phyloP scores from a whole-genome alignment of 2,113 vertebrate genomes.

The Atherinomorus stipes region DNA sequence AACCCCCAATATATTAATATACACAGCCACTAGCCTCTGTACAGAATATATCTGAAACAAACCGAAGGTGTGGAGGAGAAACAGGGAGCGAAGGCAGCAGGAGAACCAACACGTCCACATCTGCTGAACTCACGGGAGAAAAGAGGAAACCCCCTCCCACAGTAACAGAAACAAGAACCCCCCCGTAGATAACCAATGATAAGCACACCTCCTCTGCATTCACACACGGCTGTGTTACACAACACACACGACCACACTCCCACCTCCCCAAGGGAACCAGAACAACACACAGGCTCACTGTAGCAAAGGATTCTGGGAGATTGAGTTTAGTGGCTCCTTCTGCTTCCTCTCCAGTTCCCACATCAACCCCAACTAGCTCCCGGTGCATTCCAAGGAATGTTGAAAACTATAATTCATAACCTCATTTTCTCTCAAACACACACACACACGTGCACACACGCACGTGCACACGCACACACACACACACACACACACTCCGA shows the following conservation, averaged over 20 bases:
- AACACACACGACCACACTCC: constrained; percentile 43
- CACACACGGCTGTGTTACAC: constrained; percentile 60
- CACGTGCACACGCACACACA: neutral
- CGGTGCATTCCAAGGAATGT: constrained; percentile 56
- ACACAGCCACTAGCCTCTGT: constrained; percentile 77
- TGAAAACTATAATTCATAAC: constrained; percentile 7
- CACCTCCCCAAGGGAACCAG: constrained; percentile 42
- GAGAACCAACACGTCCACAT: constrained; percentile 9
- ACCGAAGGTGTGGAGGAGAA: constrained; percentile 25
- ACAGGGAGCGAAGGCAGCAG: neutral
- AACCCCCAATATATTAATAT: constrained; percentile 82
- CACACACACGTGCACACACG: constrained; percentile 5
- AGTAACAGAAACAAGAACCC: constrained; percentile 37
- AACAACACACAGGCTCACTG: constrained; percentile 69
- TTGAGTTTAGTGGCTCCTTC: constrained; percentile 69
- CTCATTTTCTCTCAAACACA: constrained; percentile 9
- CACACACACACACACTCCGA: constrained; percentile 6
- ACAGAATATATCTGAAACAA: constrained; percentile 58
- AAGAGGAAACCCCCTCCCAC: neutral
- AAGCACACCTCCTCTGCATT: constrained; percentile 60
- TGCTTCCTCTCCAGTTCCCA: constrained; percentile 21
- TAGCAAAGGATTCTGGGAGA: constrained; percentile 79
- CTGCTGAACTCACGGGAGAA: constrained; percentile 11
- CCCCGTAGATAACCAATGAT: constrained; percentile 55
- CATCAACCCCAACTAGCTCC: constrained; percentile 44